Percentiles rank a stretch among this genome's conserved stretches.
Conservation (phyloP, 1,140 invertebrate species). For the Choristoneura fumiferana region DNA sequence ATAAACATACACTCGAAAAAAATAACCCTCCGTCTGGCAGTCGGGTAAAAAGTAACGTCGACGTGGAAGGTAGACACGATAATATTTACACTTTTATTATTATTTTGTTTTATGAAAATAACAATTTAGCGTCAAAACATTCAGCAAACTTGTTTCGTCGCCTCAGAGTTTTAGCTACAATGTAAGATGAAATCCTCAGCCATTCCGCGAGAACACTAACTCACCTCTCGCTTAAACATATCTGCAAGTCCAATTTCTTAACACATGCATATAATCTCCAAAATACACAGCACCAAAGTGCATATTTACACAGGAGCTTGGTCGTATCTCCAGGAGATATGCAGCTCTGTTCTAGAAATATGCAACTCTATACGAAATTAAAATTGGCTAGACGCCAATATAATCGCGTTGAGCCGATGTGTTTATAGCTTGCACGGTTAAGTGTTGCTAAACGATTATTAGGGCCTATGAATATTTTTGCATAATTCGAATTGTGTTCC, state of each 20-base stretch:
- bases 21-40: too few species aligned
- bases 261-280: conserved; percentile 17
- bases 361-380: conserved; percentile 53
- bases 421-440: conserved; percentile 40
- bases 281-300: conserved; percentile 16
- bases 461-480: conserved; percentile 18
- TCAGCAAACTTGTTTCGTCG: too few species aligned
- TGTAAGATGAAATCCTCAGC: too few species aligned
- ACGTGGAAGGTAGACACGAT: too few species aligned
- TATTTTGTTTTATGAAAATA: too few species aligned
- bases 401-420: conserved; percentile 45
- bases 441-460: conserved; percentile 18
- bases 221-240: conserved; percentile 1
- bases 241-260: conserved; percentile 19
- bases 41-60: too few species aligned
- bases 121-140: too few species aligned
- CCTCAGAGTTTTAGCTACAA: too few species aligned
- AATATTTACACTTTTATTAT: too few species aligned
- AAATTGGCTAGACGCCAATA: conserved; percentile 56
- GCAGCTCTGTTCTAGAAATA: conserved; percentile 42
- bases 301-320: conserved; percentile 34
- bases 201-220: neutral
- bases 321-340: conserved; percentile 40
- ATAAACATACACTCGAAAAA: too few species aligned
- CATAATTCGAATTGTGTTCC: conserved; percentile 6